Evolutionary conservation across 2,797 vertebrate genomes (phyloP), one percentile per base, ranked within the genome.

Genomic region (Arremon brunneinucha): DNA sequence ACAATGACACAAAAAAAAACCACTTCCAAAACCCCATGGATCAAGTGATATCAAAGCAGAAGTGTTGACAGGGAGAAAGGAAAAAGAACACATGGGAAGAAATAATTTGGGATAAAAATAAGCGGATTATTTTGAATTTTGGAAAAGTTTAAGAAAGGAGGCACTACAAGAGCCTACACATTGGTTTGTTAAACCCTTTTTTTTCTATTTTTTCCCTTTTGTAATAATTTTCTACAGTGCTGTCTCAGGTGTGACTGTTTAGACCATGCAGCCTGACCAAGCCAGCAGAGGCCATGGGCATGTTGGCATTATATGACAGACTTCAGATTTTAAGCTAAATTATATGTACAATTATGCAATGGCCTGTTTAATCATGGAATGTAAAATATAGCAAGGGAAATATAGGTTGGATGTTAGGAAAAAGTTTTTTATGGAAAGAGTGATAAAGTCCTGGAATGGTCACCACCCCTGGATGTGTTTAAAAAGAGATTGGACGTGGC

Each of bases 111-210:
- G 3, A 14, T 19, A 72, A 65, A 79, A 84, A 19, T 22, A 47
- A 46, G n/a, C 2, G 12, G 11, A 35, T 56, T 69, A 8, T 30
- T 55, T 75, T 77, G 44, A 89, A 64, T 41, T 69, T 26, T 0
- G 0, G 30, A 56, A 26, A 89, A 56, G 3, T 52, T 93, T 43
- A 70, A 69, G 8, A 43, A n/a, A 14, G 24, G 43, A 72, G 5
- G 9, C 44, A 37, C 4, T 0, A 2, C 27, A 64, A 35, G 72
- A 82, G 20, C 20, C 18, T 50, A n/a, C 0, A 1, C 6, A 14
- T 3, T 28, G 4, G 7, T 70, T 84, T 93, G 11, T n/a, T 30
- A 67, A 87, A 55, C 5, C 2, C 1, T 39, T 71, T 71, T 88
- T 88, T 19, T 62, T 28, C 11, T 9, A 11, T 3, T 8, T 67